Base-by-base conservation (phyloP, 2,888 invertebrate species). In the Calameuta filiformis region DNA sequence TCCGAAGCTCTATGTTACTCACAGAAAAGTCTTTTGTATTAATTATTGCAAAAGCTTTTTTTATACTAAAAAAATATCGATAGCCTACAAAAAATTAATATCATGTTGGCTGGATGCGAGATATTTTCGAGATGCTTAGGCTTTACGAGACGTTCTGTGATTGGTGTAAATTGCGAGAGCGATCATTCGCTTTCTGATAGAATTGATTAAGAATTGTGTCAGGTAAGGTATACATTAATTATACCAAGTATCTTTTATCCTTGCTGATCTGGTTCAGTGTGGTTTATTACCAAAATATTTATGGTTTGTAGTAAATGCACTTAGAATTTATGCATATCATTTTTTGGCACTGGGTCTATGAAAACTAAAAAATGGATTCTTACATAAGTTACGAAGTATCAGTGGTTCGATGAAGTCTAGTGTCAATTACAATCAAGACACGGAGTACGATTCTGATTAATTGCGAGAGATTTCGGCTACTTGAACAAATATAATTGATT, bases 61-160 rank as follows among this genome's bases (percentile, higher is more conserved):
- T 35, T 12, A 35, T 12, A 12, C 35, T 35, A 35, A 12, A 3
- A 35, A 12, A 35, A 35, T 1, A 35, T 0, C 35, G 11, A 0
- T 3, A 35, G 11, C 35, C 35, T 35, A 35, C 4, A 4, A 68
- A 69, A 77, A 77, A 77, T 81, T 40, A 79, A 31, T 56, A 71
- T 79, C 73, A 78, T 76, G 71, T 75, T 81, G 35, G 76, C 78
- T 31, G 76, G 75, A 12, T 81, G 75, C 75, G 77, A 31, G n/a
- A 33, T 76, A 12, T 68, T 76, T 40, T 76, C 73, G 4, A 81
- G 76, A 23, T 79, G 79, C 68, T 76, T 69, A 37, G 77, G 75
- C 69, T 73, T 37, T 73, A 71, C 37, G 68, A 76, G 79, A 33
- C 11, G 76, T 30, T 40, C 73, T 23, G 78, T 77, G 69, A 73